Base-by-base conservation (phyloP, 2,888 invertebrate genomes). In the Drosophila kuntzei region DNA sequence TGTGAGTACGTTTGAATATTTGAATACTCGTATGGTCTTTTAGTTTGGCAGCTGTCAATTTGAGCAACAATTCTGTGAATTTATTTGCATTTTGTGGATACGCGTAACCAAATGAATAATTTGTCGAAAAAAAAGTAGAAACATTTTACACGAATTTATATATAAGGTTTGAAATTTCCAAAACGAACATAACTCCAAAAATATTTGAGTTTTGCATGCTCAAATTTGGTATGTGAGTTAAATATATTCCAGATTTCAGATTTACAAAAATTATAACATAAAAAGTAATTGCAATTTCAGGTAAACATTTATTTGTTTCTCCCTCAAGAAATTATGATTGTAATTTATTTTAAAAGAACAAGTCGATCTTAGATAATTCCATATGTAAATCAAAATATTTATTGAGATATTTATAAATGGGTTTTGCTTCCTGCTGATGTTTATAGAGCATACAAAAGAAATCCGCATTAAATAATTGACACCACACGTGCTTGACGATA, bases 31-130 rank as follows among this genome's bases (percentile, higher is more conserved):
- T 11, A 47, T 49, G 51, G 36, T 41, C 41, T 53, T 57, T 34
- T 37, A 41, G 44, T 71, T 63, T 63, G 69, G 53, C 63, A 63
- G 54, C 74, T 72, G 69, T 69, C 69, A 68, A 68, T 50, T 57
- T 32, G 12, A 43, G 12, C 22, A 71, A 49, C 36, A 43, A 20
- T 50, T 47, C 18, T 20, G 12, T 25, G 32, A 25, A 51, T 34
- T 22, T 9, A 49, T 44, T 29, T 44, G 44, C 44, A 34, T 14
- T 29, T 39, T 29, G 53, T 9, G n/a, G 18, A 39, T 27, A 51
- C 39, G 16, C 27, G 53, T 51, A 29, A 25, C 16, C 16, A 29
- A 54, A n/a, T 27, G n/a, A 20, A 18, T 32, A 11, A 32, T 14
- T 32, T 5, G 18, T 39, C 9, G 12, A 37, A 27, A 37, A 7